Base-by-base conservation (phyloP, 2,797 vertebrate species). In the Danionella dracula region DNA sequence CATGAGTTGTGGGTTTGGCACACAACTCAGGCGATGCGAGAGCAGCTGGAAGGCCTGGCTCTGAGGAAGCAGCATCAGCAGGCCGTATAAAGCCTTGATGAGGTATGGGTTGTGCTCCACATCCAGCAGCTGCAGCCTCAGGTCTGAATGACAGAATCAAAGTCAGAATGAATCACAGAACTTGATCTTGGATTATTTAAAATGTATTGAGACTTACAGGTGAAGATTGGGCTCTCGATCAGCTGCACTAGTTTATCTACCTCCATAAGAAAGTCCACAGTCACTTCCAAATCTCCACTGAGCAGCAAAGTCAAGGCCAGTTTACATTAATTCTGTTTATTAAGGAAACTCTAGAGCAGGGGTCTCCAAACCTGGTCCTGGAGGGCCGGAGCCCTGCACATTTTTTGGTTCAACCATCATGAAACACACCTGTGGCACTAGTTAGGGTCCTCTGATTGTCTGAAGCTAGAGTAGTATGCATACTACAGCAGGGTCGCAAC, bases 201-300 rank as follows among this genome's bases (percentile, higher is more conserved):
- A 8, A 8, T 48, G 31, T n/a, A 21, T 4, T 35, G 42, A 4
- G 17, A 77, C 92, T 90, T 82, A 92, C 92, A 99, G 0, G 97
- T 99, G 81, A 99, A 98, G 74, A 99, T 99, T 41, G 97, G 96
- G 72, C 96, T 97, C 79, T 99, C 95, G 0, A 98, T 94, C 75
- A 99, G 92, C 79, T 99, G 96, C 5, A 99, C 97, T 79, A 99
- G 85, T 78, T 99, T 99, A 89, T 99, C 97, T 13, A 99, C 96
- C 73, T 99, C 97, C 0, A 93, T 96, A 65, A 99, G 90, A 75
- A 99, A 99, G 79, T 99, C 97, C 62, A 98, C 94, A 0, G 96
- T 99, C 79, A 99, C 95, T 81, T 99, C 97, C 67, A 99, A 88
- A 66, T 96, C 93, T 27, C 95, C 96, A 1, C 92, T 94, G 83